Percentiles rank a stretch among this genome's conserved stretches.
These are phyloP conservation scores for Lepidurus couesii DNA, from an alignment of 1,140 invertebrate species.

Conservation along the genomic window DNA sequence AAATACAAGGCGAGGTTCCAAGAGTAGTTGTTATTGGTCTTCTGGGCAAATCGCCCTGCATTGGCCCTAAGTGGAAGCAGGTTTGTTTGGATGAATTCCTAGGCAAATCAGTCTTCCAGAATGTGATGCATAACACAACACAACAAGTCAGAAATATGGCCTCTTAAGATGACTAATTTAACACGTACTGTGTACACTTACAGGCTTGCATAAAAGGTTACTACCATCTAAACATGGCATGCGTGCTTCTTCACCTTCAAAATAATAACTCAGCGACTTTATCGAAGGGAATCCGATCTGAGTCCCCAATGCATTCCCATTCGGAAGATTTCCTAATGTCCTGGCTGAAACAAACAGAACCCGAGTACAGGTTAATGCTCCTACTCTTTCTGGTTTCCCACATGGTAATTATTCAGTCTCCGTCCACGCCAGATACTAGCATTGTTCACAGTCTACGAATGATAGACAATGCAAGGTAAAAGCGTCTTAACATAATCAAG, in stretches of 20 bases:
- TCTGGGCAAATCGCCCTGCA: slow-evolving; percentile 28
- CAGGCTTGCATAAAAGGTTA: slow-evolving; percentile 28
- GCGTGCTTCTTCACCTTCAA: slow-evolving; percentile 30
- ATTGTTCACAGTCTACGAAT: not conserved
- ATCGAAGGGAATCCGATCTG: not conserved
- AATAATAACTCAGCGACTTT: slow-evolving; percentile 18
- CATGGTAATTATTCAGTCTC: slow-evolving; percentile 23
- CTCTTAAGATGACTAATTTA: not conserved
- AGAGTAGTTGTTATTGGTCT: slow-evolving; percentile 29
- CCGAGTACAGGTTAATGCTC: not conserved
- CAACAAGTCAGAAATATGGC: not conserved
- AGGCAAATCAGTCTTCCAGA: slow-evolving; percentile 41
- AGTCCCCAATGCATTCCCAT: not conserved
- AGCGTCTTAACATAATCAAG: slow-evolving; percentile 67
- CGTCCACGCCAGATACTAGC: slow-evolving; percentile 1
- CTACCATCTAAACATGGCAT: slow-evolving; percentile 29
- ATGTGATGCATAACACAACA: not conserved
- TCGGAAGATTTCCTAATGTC: slow-evolving; percentile 41
- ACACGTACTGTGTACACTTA: slow-evolving; percentile 39
- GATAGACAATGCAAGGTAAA: not conserved
- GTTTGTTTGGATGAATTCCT: slow-evolving; percentile 36
- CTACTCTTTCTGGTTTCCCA: slow-evolving; percentile 32
- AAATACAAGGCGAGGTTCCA: slow-evolving; percentile 9
- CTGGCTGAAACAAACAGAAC: slow-evolving; percentile 36
- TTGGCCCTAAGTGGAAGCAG: not conserved